These are phyloP conservation scores for Spodoptera littoralis DNA, from an alignment of 2,888 invertebrate genomes.

Conservation along the genomic window DNA sequence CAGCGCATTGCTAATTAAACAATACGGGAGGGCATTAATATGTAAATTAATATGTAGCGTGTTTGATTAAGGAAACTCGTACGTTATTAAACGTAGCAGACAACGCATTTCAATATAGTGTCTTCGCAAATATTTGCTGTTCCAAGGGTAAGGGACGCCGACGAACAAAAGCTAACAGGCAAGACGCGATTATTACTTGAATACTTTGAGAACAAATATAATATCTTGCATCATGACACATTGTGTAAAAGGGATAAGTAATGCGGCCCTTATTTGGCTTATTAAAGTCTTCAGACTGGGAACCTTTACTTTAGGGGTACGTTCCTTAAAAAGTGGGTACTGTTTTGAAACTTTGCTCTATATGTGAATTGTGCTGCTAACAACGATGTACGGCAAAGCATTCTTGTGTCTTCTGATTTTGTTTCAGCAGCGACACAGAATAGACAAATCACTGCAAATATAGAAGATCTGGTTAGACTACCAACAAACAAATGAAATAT, in stretches of 20 bases:
- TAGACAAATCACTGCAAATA: too few relatives aligned
- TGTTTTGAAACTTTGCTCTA: too few relatives aligned
- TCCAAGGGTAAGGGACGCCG: conserved; percentile 59
- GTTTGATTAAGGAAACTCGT: conserved; percentile 64
- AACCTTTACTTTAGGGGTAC: too few relatives aligned
- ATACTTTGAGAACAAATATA: conserved; percentile 63
- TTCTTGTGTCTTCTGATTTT: too few relatives aligned
- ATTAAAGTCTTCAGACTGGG: conserved; percentile 6
- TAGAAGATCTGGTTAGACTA: too few relatives aligned
- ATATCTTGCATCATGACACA: conserved; percentile 52
- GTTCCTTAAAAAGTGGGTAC: too few relatives aligned
- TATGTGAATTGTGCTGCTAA: too few relatives aligned
- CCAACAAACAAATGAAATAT: too few relatives aligned
- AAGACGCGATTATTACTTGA: conserved; percentile 68
- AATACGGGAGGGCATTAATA: conserved; percentile 48
- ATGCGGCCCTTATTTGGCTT: conserved; percentile 29
- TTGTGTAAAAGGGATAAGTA: conserved; percentile 33
- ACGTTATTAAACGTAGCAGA: conserved; percentile 68
- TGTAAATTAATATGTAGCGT: conserved; percentile 60
- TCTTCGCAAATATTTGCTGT: conserved; percentile 70
- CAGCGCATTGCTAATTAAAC: conserved; percentile 40
- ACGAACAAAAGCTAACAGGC: conserved; percentile 66
- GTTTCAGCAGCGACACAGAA: too few relatives aligned
- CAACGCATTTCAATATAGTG: conserved; percentile 67
- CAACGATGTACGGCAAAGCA: too few relatives aligned